Evolutionary conservation across 2,888 invertebrate genomes (phyloP), one percentile per base, ranked within the genome.

Genomic region (Embidobia sp.): DNA sequence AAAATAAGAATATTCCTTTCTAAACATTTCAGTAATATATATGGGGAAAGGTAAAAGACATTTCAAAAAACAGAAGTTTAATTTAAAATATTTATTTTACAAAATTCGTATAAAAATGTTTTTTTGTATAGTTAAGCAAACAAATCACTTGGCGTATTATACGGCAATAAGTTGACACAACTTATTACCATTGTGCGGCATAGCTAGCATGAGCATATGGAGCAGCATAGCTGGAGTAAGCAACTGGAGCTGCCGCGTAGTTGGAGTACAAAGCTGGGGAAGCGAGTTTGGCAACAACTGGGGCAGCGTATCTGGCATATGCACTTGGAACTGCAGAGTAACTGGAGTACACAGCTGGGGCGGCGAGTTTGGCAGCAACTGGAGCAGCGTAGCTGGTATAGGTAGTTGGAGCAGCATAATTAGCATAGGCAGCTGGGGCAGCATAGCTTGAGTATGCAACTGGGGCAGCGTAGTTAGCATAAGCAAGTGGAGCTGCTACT

Each of bases 351-450:
- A 18, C 29, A 31, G 3, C 29, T 40, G 55, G 27, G 8, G 13
- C 15, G n/a, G 16, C 31, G 26, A 15, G 31, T 2, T n/a, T 48
- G 7, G 22, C 26, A 16, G 27, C 33, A 10, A 6, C 44, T 33
- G 59, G 59, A 27, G 33, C 33, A 22, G 44, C 33, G 22, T 55
- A 55, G 40, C 40, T 55, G 15, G 40, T 2, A n/a, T 59, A 33
- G 8, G 46, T 19, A 33, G 7, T n/a, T 44, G 59, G 59, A 0
- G 44, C 46, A 15, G 42, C 42, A 31, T 42, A 42, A 7, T 8
- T 42, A 3, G 22, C 13, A 4, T 48, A 48, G 8, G 48, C 48
- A 15, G 15, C 33, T 7, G 48, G 29, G 4, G 53, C 37, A 18
- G 49, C 31, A 6, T 49, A 40, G 27, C 27, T 46, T 7, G 46